Evolutionary conservation across 35 echinoderm and acorn worm species (phyloP).

Genomic region (Apostichopus californicus): DNA sequence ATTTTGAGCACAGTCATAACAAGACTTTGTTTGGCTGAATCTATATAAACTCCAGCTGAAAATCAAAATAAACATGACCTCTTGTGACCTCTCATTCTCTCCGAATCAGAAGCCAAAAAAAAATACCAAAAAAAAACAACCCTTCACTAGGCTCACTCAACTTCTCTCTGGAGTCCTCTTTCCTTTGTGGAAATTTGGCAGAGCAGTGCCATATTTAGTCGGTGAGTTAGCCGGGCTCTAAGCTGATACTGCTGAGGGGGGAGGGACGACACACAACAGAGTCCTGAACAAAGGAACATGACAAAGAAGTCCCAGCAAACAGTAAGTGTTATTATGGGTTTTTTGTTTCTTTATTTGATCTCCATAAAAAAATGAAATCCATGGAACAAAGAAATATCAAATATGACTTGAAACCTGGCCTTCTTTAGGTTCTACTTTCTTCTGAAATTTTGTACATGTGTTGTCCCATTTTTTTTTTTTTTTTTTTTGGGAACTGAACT

Average conservation of each 20-base stretch:
- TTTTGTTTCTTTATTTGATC: too few species aligned
- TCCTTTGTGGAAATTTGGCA: not conserved
- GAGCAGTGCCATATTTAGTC: too few species aligned
- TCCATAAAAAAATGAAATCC: too few species aligned
- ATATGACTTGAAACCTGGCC: too few species aligned
- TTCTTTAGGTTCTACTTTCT: too few species aligned
- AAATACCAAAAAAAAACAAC: not conserved
- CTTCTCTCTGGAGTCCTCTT: not conserved
- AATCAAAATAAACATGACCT: slow-evolving; percentile 15
- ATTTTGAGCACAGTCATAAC: not conserved
- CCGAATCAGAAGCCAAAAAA: not conserved
- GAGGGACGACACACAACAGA: too few species aligned
- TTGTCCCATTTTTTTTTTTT: too few species aligned
- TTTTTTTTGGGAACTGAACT: too few species aligned
- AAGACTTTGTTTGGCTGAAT: not conserved
- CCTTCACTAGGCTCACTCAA: not conserved
- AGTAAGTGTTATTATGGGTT: not conserved
- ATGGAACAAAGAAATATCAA: too few species aligned
- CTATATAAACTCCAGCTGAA: not conserved
- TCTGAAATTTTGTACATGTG: too few species aligned
- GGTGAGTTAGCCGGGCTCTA: too few species aligned
- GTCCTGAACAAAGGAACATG: not conserved
- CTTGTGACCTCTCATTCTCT: not conserved
- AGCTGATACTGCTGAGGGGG: too few species aligned
- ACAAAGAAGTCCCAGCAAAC: not conserved